Base-by-base conservation (phyloP, 2,113 vertebrate genomes). In the Candoia aspera region DNA sequence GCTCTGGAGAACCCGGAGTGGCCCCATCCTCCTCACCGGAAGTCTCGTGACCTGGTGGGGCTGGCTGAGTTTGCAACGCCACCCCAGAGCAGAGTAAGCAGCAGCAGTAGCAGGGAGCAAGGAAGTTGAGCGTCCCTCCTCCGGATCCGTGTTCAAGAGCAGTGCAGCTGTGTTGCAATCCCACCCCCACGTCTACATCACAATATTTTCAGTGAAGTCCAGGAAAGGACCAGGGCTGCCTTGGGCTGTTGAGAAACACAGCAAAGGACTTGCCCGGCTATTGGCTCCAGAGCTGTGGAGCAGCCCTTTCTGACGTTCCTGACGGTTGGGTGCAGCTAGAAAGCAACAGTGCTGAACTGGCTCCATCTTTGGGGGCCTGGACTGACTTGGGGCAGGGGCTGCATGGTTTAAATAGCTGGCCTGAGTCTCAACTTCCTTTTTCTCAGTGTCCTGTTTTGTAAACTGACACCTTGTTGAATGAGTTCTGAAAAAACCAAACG, bases 31-130 rank as follows among this genome's bases (percentile, higher is more conserved):
- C 6, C 0, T 49, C 4, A 0, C 68, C 2, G 11, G 64, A 92
- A 95, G 87, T 79, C 90, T 55, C 59, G 94, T 93, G 94, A 95
- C 90, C 54, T 26, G 91, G 93, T 94, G 37, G 42, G 1, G 3
- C 5, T 89, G 49, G 79, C 54, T 91, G 88, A 42, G 93, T 94
- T 62, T n/a, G 87, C 0, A 83, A 95, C 89, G 42, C 93, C 87
- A 37, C 0, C 42, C 29, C 42, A 24, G 37, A 62, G 21, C 5
- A 3, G 42, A 49, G 11, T 26, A 24, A 49, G 58, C 8, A 46
- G 5, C 3, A 29, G 62, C 8, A 46, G 5, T 1, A 29, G 62
- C 15, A 8, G 0, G 10, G 53, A 21, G 64, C 2, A 1, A 19
- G 3, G 62, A 26, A 17, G 37, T 23, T 2, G 6, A 4, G 11